Conservation (phyloP, 2,888 invertebrate genomes). For the Pristionchus maxplancki region DNA sequence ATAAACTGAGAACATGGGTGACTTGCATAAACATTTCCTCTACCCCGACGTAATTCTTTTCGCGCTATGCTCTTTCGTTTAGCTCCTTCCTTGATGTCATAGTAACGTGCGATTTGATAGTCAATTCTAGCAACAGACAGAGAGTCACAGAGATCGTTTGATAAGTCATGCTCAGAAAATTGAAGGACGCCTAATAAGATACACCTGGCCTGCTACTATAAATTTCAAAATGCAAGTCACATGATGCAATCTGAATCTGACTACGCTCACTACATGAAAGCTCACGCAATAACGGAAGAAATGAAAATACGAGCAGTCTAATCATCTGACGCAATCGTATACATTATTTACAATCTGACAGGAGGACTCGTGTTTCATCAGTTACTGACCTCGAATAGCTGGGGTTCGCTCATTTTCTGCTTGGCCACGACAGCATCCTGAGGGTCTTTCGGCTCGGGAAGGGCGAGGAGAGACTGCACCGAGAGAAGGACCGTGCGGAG, state of each 20-base stretch:
- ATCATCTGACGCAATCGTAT: not conserved
- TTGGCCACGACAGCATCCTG: slow-evolving; percentile 94
- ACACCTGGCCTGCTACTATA: not conserved
- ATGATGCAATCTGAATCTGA: not conserved
- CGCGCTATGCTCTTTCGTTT: not conserved
- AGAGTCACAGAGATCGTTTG: not conserved
- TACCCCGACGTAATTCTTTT: not conserved
- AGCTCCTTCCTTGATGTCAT: not conserved
- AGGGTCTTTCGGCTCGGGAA: slow-evolving; percentile 81
- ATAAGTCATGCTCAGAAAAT: no score
- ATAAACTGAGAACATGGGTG: not conserved
- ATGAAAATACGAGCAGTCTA: not conserved
- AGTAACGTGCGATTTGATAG: not conserved
- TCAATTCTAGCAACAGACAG: not conserved
- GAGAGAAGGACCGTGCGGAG: slow-evolving; percentile 94
- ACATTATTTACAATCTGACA: not conserved
- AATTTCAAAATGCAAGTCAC: not conserved
- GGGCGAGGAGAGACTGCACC: slow-evolving; percentile 90
- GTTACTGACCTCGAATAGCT: slow-evolving; percentile 84
- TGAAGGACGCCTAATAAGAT: not conserved
- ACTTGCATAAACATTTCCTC: not conserved
- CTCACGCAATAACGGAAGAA: not conserved
- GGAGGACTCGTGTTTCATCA: not conserved
- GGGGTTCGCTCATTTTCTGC: slow-evolving; percentile 92
- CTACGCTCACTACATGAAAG: no score